phyloP scores from a whole-genome alignment of 2,888 invertebrate species.

The Plemyria rubiginata region DNA sequence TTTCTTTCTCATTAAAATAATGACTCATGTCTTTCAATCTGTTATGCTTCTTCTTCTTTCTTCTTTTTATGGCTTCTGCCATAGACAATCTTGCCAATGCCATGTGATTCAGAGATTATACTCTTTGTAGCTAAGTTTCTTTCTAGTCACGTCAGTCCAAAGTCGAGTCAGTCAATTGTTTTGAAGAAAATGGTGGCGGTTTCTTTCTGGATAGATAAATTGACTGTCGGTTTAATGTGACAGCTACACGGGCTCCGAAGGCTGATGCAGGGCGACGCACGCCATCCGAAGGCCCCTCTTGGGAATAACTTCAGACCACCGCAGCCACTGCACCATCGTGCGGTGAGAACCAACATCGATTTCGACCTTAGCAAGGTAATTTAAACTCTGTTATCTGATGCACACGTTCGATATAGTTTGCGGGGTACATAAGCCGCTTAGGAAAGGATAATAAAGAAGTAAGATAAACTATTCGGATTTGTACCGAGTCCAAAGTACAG shows the following conservation, averaged over 20 bases:
- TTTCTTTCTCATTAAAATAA: too few species aligned
- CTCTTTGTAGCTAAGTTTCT: too few species aligned
- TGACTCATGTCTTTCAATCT: too few species aligned
- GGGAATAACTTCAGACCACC: conserved; percentile 98
- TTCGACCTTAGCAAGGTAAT: conserved; percentile 92
- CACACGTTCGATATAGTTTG: not conserved
- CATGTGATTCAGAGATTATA: too few species aligned
- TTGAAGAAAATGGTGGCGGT: too few species aligned
- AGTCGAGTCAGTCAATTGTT: too few species aligned
- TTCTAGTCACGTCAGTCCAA: too few species aligned
- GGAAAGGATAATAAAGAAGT: conserved; percentile 1
- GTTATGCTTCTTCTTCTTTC: too few species aligned
- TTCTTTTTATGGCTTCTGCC: too few species aligned
- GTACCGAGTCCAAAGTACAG: too few species aligned
- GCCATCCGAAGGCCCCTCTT: conserved; percentile 94
- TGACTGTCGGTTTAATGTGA: conserved; percentile 12
- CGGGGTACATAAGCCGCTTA: not conserved
- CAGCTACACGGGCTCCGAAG: conserved; percentile 93
- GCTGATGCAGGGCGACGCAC: conserved; percentile 94
- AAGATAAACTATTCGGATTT: not conserved
- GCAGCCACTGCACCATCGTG: conserved; percentile 96
- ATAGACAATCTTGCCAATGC: too few species aligned
- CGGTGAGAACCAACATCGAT: conserved; percentile 98
- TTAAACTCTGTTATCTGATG: conserved; percentile 31
- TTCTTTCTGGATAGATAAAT: too few species aligned